Conservation (phyloP, 2,888 invertebrate genomes). For the Clistopyga incitator region DNA sequence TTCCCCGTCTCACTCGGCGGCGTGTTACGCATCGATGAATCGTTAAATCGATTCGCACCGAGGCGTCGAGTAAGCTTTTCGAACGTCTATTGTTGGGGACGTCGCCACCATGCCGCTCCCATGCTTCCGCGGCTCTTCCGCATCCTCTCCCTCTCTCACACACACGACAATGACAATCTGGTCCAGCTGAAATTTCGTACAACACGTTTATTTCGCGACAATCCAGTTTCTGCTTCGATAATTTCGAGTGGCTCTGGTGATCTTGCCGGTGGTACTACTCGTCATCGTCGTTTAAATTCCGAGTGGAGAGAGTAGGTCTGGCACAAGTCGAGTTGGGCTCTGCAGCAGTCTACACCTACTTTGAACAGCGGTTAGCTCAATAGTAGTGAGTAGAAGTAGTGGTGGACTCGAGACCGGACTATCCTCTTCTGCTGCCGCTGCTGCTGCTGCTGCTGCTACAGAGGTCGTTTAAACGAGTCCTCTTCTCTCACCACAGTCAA, state of each 20-base stretch:
- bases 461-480: constrained; percentile 22
- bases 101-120: constrained; percentile 47
- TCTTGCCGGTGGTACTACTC: not conserved
- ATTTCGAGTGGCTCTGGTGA: constrained; percentile 25
- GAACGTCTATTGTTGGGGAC: constrained; percentile 51
- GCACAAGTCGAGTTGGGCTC: not conserved
- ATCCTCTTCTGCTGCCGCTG: not conserved
- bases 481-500: constrained; percentile 27
- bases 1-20: constrained; percentile 32
- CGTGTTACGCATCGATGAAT: constrained; percentile 61
- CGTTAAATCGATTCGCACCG: constrained; percentile 61
- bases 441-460: not conserved
- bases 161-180: not conserved
- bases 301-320: constrained; percentile 15
- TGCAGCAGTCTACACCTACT: not conserved
- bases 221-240: constrained; percentile 43
- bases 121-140: constrained; percentile 17
- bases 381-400: constrained; percentile 11
- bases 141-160: not conserved
- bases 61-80: constrained; percentile 53
- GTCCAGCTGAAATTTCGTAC: constrained; percentile 35
- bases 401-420: constrained; percentile 10
- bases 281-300: constrained; percentile 40
- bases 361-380: constrained; percentile 17
- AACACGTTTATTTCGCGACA: constrained; percentile 1